Percentiles rank a stretch among this genome's conserved stretches.
phyloP scores from a whole-genome alignment of 2,888 invertebrate species.

The Iselma pallidipennis region DNA sequence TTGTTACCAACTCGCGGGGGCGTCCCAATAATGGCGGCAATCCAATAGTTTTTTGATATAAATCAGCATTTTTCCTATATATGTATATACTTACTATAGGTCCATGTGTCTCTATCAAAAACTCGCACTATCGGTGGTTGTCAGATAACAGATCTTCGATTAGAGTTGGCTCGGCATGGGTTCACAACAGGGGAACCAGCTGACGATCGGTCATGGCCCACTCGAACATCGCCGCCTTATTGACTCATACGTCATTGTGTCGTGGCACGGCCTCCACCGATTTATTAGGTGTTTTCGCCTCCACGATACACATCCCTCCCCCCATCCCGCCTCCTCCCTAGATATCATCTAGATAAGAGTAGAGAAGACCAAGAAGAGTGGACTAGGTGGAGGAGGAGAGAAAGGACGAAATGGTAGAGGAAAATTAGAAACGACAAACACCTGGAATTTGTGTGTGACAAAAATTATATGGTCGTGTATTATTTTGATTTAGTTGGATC shows the following conservation, averaged over 20 bases:
- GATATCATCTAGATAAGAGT: not conserved
- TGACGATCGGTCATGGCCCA: constrained; percentile 56
- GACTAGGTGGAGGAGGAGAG: too few species aligned
- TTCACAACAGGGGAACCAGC: constrained; percentile 51
- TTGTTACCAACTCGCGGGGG: too few species aligned
- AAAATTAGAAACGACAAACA: not conserved
- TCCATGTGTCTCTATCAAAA: constrained; percentile 43
- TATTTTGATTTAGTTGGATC: constrained; percentile 34
- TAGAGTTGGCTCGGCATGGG: constrained; percentile 52
- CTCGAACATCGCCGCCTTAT: constrained; percentile 53
- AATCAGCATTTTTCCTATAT: constrained; percentile 34
- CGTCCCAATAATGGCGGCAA: too few species aligned
- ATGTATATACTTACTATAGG: too few species aligned
- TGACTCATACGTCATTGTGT: constrained; percentile 55
- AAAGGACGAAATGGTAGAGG: too few species aligned
- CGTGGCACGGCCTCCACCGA: constrained; percentile 47
- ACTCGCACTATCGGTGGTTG: constrained; percentile 41
- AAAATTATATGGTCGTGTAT: constrained; percentile 31
- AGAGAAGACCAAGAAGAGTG: too few species aligned
- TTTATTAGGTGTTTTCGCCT: constrained; percentile 46
- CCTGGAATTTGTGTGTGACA: not conserved
- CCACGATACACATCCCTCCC: not conserved
- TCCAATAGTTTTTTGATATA: constrained; percentile 20
- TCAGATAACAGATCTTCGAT: constrained; percentile 55
- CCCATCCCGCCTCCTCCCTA: not conserved